These are phyloP conservation scores for Leucosticte australis DNA, from an alignment of 2,113 vertebrate genomes.

Conservation along the genomic window DNA sequence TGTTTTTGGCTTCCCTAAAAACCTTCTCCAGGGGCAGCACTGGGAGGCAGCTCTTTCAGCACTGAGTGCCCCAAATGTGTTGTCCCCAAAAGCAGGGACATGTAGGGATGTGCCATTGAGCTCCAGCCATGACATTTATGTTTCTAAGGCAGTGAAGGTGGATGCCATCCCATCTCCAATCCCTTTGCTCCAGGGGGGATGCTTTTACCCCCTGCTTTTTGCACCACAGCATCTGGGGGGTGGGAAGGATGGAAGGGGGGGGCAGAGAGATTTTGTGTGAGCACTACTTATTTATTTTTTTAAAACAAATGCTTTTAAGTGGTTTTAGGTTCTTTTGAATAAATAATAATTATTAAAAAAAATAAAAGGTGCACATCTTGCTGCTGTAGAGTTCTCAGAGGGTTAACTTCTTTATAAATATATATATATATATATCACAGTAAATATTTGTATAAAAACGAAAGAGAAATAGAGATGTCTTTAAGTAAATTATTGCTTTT, in stretches of 20 bases:
- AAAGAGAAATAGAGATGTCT: constrained; percentile 61
- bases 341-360: constrained; percentile 42
- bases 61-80: neutral
- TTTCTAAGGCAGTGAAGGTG: neutral
- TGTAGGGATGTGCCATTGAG: accelerated
- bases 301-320: constrained; percentile 18
- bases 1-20: neutral
- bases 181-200: neutral
- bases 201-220: neutral
- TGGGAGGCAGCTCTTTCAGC: neutral
- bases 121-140: neutral
- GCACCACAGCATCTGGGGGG: neutral
- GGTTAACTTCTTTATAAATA: constrained; percentile 60
- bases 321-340: constrained; percentile 55
- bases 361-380: constrained; percentile 60
- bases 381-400: constrained; percentile 64
- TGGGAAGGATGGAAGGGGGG: neutral
- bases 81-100: neutral
- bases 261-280: neutral
- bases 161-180: neutral
- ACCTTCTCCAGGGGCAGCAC: neutral
- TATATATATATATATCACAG: constrained; percentile 54
- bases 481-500: constrained; percentile 74
- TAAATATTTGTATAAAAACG: constrained; percentile 69
- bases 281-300: constrained; percentile 60